Evolutionary conservation across 30 jellyfish, hydroid and myxozoan species (phyloP), one percentile per base, ranked within the genome.

Genomic region (Rhopilema esculentum): DNA sequence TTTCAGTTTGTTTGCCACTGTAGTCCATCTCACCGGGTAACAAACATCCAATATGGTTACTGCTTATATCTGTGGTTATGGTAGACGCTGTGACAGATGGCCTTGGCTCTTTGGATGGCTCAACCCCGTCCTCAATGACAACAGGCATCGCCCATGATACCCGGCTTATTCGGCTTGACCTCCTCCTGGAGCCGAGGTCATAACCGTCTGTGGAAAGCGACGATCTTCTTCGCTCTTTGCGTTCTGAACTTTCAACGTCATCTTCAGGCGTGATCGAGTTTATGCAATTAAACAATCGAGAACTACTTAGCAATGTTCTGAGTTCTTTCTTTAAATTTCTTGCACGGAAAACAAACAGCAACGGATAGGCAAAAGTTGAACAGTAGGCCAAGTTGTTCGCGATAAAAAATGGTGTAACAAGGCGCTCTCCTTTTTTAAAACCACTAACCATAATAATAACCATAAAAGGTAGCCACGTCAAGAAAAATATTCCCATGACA

Each of bases 321-420:
- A 89, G 67, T 1, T 91, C 93, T 49, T 75, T 77, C 51, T 75
- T 66, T 91, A 91, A 24, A 53, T 69, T 66, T n/a, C 74, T 75
- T 21, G 97, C 87, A 31, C 97, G 94, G 79, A 91, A 84, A 0
- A 91, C 97, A 61, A 83, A 82, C 72, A 84, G 89, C 65, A 91
- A 16, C n/a, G 94, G 94, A 73, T 91, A 91, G 15, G 50, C 84
- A 20, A 77, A 51, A 0, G 82, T 6, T 20, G 94, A 20, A 1
- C 72, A 26, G 27, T 26, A 76, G 7, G 82, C 18, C 67, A 83
- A 71, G 66, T 24, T 18, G 75, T 68, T 51, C 24, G 82, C 51
- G 23, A 66, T 62, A 22, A 72, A 66, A 1, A 31, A 29, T 4
- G 63, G 52, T 18, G 24, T 26, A 22, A 28, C 27, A 53, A 28